Evolutionary conservation across 1,140 invertebrate species (phyloP).

Genomic region (Apis dorsata): DNA sequence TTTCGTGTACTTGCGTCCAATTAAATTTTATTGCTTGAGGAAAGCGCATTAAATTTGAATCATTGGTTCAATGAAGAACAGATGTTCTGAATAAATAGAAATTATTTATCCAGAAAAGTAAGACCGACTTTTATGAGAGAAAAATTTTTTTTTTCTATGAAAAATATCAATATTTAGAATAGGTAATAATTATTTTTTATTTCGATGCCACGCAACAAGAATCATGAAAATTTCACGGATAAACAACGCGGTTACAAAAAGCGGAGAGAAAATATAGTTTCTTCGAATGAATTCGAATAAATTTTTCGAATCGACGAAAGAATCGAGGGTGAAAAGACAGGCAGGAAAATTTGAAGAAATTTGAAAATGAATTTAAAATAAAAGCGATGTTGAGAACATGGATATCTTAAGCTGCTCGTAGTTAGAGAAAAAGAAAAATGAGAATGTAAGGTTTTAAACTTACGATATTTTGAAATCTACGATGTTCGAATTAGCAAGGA

Average conservation of each 20-base stretch:
- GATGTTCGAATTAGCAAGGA: conserved; percentile 2
- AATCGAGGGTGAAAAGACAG: not conserved
- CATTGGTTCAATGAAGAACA: not conserved
- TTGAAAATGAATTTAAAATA: not conserved
- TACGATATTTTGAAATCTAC: not conserved
- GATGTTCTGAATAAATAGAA: not conserved
- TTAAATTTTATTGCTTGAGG: not conserved
- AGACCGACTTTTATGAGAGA: not conserved
- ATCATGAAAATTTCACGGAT: not conserved
- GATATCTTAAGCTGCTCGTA: conserved; percentile 3
- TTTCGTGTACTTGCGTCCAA: not conserved
- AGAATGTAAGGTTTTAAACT: conserved; percentile 19
- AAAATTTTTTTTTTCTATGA: too few relatives aligned
- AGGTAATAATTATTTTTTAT: too few relatives aligned
- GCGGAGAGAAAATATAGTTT: not conserved
- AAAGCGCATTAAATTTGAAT: not conserved
- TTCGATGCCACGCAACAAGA: not conserved
- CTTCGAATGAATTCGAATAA: not conserved
- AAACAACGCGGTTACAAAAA: too few relatives aligned
- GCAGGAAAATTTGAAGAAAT: not conserved
- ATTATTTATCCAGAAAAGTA: not conserved
- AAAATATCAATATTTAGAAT: too few relatives aligned
- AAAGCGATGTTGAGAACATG: not conserved
- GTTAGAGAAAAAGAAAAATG: conserved; percentile 17
- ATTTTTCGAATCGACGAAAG: not conserved